Evolutionary conservation across 2,888 invertebrate genomes (phyloP), one percentile per base, ranked within the genome.

Genomic region (Apoderus coryli): DNA sequence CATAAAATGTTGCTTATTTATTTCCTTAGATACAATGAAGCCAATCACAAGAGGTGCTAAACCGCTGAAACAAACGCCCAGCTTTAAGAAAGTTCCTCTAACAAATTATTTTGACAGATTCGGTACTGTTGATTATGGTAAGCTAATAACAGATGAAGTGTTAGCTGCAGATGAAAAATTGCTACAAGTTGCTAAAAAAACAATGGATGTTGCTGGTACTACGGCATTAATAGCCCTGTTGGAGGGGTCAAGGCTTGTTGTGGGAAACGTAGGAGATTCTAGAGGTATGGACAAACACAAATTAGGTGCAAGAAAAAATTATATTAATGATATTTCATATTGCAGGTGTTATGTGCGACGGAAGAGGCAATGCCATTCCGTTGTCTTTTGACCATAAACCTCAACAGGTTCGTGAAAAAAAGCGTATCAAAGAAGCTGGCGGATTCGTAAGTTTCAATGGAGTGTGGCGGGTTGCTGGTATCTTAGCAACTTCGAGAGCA

Each of bases 351-450:
- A 85, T 93, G 79, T 92, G 89, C 57, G 90, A 92, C 58, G 70
- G 70, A 27, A 74, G 78, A 49, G 90, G 90, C 19, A 82, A 81
- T 55, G 85, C 84, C 1, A 85, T 89, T 44, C 90, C 88, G 9
- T 62, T 95, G 4, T 92, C 93, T 2, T 88, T 86, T 57, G 95
- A 95, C 59, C 95, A 95, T 56, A 95, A 95, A 62, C 95, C 95
- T 22, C 86, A 90, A 53, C 86, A 90, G 69, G 86, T 88, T 64
- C 72, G 88, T 44, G 93, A 95, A 63, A 74, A 79, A 33, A 85
- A 79, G 50, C 69, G 93, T 40, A 95, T 95, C 46, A 82, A 84
- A 52, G 86, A 89, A 52, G 92, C 93, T 14, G 95, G 95, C 27
- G 93, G 95, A 10, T 86, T 86, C 52, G 85, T 95, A 28, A 82